phyloP scores from a whole-genome alignment of 2,113 vertebrate species.

The Climacteris rufus region DNA sequence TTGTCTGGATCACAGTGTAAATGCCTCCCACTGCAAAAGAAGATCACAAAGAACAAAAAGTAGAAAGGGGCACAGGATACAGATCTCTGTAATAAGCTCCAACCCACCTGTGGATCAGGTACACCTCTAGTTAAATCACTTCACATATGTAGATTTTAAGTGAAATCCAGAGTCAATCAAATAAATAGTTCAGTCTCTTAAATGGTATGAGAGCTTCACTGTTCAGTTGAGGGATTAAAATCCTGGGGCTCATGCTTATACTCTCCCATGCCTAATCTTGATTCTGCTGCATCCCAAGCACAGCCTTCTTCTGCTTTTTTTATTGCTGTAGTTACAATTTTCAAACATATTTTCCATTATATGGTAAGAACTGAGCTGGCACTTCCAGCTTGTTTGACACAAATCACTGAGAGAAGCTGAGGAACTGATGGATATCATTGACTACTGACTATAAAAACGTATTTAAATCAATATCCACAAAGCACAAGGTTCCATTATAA shows the following conservation, averaged over 20 bases:
- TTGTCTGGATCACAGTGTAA: slow-evolving; percentile 98
- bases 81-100: neutral
- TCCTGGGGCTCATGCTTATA: neutral
- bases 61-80: neutral
- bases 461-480: neutral
- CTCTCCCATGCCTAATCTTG: neutral
- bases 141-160: neutral
- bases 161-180: neutral
- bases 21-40: slow-evolving; percentile 89
- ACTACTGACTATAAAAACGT: neutral
- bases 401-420: neutral
- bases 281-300: neutral
- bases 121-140: neutral
- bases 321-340: neutral
- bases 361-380: neutral
- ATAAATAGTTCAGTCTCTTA: neutral
- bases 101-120: neutral
- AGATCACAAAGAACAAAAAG: neutral
- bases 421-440: neutral
- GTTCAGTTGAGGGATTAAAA: neutral
- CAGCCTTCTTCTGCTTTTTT: neutral
- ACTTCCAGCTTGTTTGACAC: neutral
- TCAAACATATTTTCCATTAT: neutral
- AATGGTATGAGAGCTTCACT: neutral
- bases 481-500: neutral